Conservation (phyloP, 2,113 vertebrate species). For the Charina bottae region DNA sequence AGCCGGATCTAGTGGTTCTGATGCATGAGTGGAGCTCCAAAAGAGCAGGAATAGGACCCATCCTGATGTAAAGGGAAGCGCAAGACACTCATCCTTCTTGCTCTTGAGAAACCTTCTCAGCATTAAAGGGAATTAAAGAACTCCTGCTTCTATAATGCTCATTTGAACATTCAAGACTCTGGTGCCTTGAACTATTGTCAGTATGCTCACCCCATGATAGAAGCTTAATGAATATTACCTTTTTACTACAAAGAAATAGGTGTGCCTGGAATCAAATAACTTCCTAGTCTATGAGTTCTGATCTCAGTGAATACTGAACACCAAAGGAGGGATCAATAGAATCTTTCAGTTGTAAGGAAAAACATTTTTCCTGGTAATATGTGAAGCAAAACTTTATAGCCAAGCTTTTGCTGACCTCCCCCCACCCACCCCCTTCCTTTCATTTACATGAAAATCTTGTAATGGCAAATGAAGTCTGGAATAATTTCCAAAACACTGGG, state of each 20-base stretch:
- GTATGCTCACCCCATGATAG: background rate
- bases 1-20: background rate
- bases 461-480: background rate
- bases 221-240: background rate
- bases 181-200: background rate
- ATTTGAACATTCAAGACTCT: background rate
- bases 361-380: background rate
- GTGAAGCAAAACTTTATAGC: background rate
- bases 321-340: background rate
- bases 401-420: rapidly evolving
- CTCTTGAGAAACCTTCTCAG: background rate
- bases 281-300: rapidly evolving
- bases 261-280: background rate
- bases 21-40: background rate
- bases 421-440: background rate
- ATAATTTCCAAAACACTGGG: background rate
- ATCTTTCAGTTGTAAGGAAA: background rate
- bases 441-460: background rate
- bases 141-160: background rate
- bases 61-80: background rate
- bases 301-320: background rate
- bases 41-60: background rate
- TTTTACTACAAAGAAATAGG: constrained; percentile 14
- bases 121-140: background rate
- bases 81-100: background rate